A percentile compares a stretch with the other conserved stretches of the same genome.
These are phyloP conservation scores for Chionoecetes opilio DNA, from an alignment of 1,140 invertebrate genomes.

Conservation along the genomic window DNA sequence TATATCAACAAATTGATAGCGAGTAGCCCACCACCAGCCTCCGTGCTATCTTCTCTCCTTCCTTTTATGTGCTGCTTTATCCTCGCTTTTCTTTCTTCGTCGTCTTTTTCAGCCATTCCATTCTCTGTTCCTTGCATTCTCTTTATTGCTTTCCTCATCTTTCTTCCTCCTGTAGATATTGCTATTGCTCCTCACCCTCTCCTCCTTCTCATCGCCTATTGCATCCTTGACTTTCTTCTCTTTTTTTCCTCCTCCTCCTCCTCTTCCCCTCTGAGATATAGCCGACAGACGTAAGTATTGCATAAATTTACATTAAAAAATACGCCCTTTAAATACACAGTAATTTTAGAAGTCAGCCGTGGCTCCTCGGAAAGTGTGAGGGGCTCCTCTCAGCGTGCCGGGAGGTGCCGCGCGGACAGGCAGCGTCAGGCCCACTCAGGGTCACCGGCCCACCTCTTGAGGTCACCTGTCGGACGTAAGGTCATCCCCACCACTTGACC, in stretches of 20 bases:
- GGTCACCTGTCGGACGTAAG: constrained; percentile 24
- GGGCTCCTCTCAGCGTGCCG: background rate
- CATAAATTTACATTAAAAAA: constrained; percentile 13
- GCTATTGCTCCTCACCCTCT: too few relatives aligned
- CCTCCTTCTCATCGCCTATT: background rate
- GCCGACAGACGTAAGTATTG: constrained; percentile 1
- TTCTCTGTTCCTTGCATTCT: background rate
- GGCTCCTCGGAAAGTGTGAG: background rate
- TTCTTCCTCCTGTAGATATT: too few relatives aligned
- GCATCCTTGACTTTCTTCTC: too few relatives aligned
- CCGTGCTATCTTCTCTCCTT: background rate
- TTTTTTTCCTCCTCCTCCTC: too few relatives aligned
- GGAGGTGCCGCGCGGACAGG: background rate
- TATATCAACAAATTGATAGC: background rate
- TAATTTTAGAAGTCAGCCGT: constrained; percentile 20
- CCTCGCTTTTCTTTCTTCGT: background rate
- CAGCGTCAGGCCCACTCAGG: constrained; percentile 1
- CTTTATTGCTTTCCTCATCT: too few relatives aligned
- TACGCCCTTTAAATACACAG: constrained; percentile 28
- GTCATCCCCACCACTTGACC: constrained; percentile 6
- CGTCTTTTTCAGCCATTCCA: background rate
- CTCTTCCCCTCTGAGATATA: background rate
- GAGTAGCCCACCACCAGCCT: background rate
- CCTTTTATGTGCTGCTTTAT: background rate
- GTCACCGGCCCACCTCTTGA: background rate